Conservation (phyloP, 2,797 vertebrate species). For the Macrochelys suwanniensis region DNA sequence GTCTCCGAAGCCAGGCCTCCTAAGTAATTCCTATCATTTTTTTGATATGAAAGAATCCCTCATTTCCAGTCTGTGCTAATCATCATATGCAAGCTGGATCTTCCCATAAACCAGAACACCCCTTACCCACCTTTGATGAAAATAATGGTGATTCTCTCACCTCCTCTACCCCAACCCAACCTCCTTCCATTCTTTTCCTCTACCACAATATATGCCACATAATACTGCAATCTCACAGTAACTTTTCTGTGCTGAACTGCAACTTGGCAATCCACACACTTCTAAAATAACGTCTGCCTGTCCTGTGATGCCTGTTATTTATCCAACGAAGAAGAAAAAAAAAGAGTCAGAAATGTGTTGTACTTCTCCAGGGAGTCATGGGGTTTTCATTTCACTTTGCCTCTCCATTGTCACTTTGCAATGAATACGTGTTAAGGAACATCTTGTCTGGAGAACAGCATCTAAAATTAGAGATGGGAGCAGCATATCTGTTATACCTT, state of each 20-base stretch:
- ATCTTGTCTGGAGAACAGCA: background rate
- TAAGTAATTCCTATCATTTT: background rate
- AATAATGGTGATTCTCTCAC: background rate
- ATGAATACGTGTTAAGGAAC: background rate
- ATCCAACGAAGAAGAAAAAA: background rate
- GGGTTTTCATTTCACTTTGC: background rate
- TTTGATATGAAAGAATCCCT: slow-evolving; percentile 19
- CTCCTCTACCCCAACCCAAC: background rate
- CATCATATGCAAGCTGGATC: slow-evolving; percentile 3
- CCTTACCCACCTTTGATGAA: background rate
- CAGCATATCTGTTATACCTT: background rate
- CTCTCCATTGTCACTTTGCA: background rate
- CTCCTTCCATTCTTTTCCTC: background rate
- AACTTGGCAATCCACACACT: accelerated
- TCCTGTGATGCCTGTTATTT: background rate
- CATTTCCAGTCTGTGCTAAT: slow-evolving; percentile 40
- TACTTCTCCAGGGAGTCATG: background rate
- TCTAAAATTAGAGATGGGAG: background rate
- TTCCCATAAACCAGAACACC: background rate
- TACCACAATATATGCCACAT: background rate
- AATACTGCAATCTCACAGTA: background rate
- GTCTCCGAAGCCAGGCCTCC: background rate
- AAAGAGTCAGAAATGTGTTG: background rate
- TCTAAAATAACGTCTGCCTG: background rate
- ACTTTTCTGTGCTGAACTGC: background rate